Base-by-base conservation (phyloP, 2,888 invertebrate genomes). In the Busseola fusca region DNA sequence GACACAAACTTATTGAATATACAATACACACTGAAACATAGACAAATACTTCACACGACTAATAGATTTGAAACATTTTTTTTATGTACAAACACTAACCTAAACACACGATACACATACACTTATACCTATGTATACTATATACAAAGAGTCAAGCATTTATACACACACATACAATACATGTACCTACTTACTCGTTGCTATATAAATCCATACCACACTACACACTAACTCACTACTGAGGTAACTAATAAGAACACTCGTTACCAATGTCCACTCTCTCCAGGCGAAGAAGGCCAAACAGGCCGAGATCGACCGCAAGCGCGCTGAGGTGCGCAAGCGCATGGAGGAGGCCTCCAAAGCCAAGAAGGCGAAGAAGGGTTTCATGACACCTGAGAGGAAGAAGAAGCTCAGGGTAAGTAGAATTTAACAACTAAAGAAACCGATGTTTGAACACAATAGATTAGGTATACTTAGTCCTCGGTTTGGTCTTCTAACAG, bases 371-470 rank as follows among this genome's bases (percentile, higher is more conserved):
- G 99, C 98, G 94, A 99, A 99, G 98, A 99, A 99, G 97, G 99
- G 99, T 97, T 99, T 99, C 97, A 99, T 99, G 98, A 99, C 99
- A 92, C 99, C 99, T 82, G 99, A 99, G 96, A 99, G 99, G 96
- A 99, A 99, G 98, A 99, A 99, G 98, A 99, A 99, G 96, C 98
- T 99, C 93, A 98, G 99, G 97, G 99, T 99, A 93, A 97, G 98
- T 96, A 16, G n/a, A 42, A 63, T 54, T 27, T 40, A 10, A 1
- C 25, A 16, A 40, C 12, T 16, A 1, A 34, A 45, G 4, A 34
- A 0, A 21, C 0, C 3, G 30, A 40, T 52, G 42, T 52, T 30
- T 10, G 0, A 54, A 57, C 16, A 25, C 3, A 48, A 14, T 34
- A 18, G 18, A 56, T 64, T 40, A 50, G 6, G 42, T 54, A 34